Evolutionary conservation across 2,888 invertebrate species (phyloP).

Genomic region (Lymantria dispar): DNA sequence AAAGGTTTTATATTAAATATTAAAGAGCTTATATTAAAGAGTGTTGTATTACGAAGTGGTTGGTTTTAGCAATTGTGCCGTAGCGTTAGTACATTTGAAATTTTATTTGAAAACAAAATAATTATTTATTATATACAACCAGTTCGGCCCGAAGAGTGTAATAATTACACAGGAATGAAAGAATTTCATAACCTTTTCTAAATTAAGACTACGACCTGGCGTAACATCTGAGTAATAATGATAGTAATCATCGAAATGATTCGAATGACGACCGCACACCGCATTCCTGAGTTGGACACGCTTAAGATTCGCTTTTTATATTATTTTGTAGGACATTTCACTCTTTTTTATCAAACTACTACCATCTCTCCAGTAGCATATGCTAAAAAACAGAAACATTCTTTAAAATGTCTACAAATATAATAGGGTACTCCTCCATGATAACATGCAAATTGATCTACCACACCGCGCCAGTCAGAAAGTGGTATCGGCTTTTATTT

Average conservation of each 20-base stretch:
- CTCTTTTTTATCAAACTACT: constrained; percentile 19
- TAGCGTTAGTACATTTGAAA: too few relatives aligned
- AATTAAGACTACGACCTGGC: background rate
- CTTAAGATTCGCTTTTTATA: constrained; percentile 42
- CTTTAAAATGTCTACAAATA: background rate
- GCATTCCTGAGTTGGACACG: constrained; percentile 56
- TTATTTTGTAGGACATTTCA: constrained; percentile 33
- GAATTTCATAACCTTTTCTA: background rate
- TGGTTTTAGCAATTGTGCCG: too few relatives aligned
- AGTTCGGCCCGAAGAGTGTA: too few relatives aligned
- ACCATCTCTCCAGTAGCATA: background rate
- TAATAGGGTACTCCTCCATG: background rate
- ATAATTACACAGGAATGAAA: background rate
- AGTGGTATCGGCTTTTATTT: too few relatives aligned
- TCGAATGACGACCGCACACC: constrained; percentile 44
- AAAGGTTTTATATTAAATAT: too few relatives aligned
- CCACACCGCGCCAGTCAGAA: too few relatives aligned
- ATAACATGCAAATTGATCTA: too few relatives aligned
- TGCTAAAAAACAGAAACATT: background rate
- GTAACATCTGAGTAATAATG: constrained; percentile 43
- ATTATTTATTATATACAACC: too few relatives aligned
- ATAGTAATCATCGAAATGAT: constrained; percentile 60
- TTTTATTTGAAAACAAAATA: too few relatives aligned
- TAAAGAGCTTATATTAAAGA: too few relatives aligned
- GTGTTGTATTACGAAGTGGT: too few relatives aligned